Percentiles rank a stretch among this genome's conserved stretches.
These are phyloP conservation scores for Lagenorhynchus albirostris DNA, from an alignment of 2,113 vertebrate genomes.

Conservation along the genomic window DNA sequence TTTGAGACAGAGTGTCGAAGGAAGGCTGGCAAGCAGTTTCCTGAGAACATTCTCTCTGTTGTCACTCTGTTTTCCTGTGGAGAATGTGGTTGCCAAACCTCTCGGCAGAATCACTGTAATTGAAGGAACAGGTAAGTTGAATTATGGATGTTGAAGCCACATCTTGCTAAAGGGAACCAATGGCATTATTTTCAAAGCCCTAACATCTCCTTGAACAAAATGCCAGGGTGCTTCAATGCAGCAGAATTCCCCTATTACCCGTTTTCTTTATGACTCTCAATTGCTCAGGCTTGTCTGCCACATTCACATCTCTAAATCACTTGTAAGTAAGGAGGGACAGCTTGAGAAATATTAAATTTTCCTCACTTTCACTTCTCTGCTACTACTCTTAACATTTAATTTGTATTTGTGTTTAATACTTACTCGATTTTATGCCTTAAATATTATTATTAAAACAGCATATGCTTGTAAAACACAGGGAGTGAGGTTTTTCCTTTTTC, in stretches of 20 bases:
- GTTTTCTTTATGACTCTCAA: not conserved
- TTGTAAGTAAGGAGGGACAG: not conserved
- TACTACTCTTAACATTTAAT: slow-evolving; percentile 4
- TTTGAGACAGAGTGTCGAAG: not conserved
- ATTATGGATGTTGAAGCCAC: not conserved
- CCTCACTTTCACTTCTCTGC: not conserved
- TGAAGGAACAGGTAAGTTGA: slow-evolving; percentile 17
- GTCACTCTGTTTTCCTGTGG: not conserved
- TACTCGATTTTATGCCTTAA: not conserved
- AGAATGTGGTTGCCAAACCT: not conserved
- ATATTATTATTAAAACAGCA: not conserved
- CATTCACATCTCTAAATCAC: not conserved
- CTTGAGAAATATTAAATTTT: not conserved
- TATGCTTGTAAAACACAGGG: not conserved
- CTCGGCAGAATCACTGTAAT: not conserved
- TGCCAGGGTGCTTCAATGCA: not conserved
- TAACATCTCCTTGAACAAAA: not conserved
- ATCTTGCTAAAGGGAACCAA: not conserved
- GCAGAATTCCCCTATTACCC: not conserved
- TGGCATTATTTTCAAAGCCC: not conserved
- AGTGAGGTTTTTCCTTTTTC: not conserved
- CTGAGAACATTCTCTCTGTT: not conserved
- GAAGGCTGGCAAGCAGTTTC: not conserved
- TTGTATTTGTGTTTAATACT: not conserved
- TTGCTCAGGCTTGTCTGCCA: rapidly evolving